These are phyloP conservation scores for Epizoanthus rinbou DNA, from an alignment of 92 coral and sea anemone species.

Conservation along the genomic window DNA sequence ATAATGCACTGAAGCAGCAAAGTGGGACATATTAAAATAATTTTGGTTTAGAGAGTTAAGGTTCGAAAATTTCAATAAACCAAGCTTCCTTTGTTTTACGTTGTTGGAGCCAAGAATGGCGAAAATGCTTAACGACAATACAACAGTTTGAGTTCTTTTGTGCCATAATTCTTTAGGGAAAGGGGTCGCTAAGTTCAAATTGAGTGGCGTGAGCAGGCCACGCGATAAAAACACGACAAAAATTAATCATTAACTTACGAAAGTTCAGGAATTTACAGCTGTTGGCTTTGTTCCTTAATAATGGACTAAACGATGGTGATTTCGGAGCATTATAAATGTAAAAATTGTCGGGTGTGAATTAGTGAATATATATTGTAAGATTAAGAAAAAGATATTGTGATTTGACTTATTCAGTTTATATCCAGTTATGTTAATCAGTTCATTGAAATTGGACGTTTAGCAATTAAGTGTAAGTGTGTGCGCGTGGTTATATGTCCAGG, in stretches of 20 bases:
- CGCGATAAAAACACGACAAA: conserved; percentile 17
- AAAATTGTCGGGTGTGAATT: background rate
- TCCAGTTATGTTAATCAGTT: background rate
- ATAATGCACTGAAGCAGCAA: background rate
- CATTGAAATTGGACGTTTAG: background rate
- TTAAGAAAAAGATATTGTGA: background rate
- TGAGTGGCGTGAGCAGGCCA: conserved; percentile 28
- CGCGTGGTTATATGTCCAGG: background rate
- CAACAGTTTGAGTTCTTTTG: conserved; percentile 34
- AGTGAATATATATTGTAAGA: background rate
- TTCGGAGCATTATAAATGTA: too few species aligned
- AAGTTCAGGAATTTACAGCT: background rate
- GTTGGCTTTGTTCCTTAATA: conserved; percentile 6
- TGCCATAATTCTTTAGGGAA: background rate
- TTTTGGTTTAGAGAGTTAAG: background rate
- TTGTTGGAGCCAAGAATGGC: conserved; percentile 5
- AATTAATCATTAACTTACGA: too few species aligned
- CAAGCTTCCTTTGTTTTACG: conserved; percentile 3
- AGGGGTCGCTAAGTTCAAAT: background rate
- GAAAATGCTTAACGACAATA: conserved; percentile 36
- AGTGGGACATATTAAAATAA: background rate
- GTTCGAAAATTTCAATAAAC: background rate
- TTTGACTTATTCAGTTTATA: background rate
- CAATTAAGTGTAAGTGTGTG: background rate
- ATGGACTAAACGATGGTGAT: background rate